A percentile compares a stretch with the other conserved stretches of the same genome.
Conservation (phyloP, 2,888 invertebrate genomes). For the Glyphotaelius pellucidus region DNA sequence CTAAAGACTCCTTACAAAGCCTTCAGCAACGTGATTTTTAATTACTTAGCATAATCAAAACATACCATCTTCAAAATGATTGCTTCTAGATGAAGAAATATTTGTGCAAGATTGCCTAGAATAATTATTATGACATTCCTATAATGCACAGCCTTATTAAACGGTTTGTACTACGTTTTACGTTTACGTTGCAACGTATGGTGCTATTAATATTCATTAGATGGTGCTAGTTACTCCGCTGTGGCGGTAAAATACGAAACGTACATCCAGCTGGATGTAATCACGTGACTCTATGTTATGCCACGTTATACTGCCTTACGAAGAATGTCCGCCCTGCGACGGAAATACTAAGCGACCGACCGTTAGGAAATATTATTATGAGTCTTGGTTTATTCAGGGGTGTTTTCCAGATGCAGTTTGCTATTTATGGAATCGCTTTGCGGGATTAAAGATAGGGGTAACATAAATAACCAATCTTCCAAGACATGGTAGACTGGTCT, state of each 20-base stretch:
- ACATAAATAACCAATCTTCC: background rate
- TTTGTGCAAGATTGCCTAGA: background rate
- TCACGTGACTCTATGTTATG: background rate
- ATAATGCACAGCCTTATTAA: background rate
- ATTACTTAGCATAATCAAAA: background rate
- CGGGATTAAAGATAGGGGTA: background rate
- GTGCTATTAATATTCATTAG: constrained; percentile 25
- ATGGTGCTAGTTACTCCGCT: background rate
- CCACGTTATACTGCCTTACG: background rate
- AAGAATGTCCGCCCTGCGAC: background rate
- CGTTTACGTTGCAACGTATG: background rate
- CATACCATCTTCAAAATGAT: background rate
- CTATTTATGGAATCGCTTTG: background rate
- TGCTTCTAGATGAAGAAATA: background rate
- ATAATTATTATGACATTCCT: background rate
- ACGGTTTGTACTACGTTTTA: background rate
- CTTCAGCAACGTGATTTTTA: background rate
- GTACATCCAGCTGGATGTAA: constrained; percentile 11
- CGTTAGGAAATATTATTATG: background rate
- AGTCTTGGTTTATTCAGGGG: background rate
- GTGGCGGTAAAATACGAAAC: background rate
- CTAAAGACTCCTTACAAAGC: background rate
- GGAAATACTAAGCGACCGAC: background rate
- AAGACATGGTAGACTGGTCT: background rate
- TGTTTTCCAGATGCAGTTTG: background rate